These are phyloP conservation scores for Nerophis lumbriciformis DNA, from an alignment of 2,113 vertebrate species.

Conservation along the genomic window DNA sequence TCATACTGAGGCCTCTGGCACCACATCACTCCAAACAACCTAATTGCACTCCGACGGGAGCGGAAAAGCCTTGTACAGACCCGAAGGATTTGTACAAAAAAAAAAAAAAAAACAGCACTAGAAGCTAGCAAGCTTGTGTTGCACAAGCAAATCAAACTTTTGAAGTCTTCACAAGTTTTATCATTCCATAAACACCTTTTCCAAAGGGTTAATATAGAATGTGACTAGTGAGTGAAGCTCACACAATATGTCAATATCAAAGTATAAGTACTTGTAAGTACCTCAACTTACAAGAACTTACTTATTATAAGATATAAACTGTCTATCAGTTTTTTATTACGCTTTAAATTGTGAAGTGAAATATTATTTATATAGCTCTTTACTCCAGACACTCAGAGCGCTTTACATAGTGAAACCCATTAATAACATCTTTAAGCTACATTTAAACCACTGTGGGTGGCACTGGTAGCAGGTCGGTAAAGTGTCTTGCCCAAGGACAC, in stretches of 20 bases:
- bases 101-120: conserved; percentile 49
- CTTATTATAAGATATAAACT: too few species aligned
- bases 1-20: conserved; percentile 67
- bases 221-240: conserved; percentile 4
- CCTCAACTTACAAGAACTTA: too few species aligned
- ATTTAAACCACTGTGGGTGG: too few species aligned
- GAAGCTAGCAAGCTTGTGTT: conserved; percentile 40
- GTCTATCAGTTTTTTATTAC: too few species aligned
- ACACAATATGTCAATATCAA: not conserved
- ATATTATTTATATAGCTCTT: too few species aligned
- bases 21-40: conserved; percentile 65
- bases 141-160: conserved; percentile 48
- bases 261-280: not conserved
- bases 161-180: conserved; percentile 35
- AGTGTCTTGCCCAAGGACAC: too few species aligned
- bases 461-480: too few species aligned
- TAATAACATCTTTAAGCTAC: too few species aligned
- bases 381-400: too few species aligned
- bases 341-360: too few species aligned
- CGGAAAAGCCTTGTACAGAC: conserved; percentile 50
- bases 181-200: conserved; percentile 9
- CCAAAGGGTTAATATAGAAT: not conserved
- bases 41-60: conserved; percentile 70
- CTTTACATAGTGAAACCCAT: too few species aligned
- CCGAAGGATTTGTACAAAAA: conserved; percentile 45